These are phyloP conservation scores for Dissostichus mawsoni DNA, from an alignment of 2,113 vertebrate genomes.

Conservation along the genomic window DNA sequence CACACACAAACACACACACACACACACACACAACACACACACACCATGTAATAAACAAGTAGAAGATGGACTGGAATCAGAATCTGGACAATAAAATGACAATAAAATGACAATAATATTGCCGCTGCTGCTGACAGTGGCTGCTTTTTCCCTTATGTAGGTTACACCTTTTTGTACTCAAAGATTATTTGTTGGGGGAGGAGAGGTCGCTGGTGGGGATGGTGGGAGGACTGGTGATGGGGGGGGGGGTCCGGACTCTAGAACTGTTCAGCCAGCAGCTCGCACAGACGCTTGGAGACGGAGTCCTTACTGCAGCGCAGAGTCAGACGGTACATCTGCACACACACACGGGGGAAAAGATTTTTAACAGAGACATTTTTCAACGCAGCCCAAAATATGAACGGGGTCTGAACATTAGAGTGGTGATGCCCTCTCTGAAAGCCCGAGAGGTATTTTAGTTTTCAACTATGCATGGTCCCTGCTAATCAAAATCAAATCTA, in stretches of 20 bases:
- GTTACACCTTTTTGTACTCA: constrained; percentile 70
- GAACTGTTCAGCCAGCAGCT: constrained; percentile 91
- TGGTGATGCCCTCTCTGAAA: not conserved
- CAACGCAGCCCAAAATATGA: not conserved
- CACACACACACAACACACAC: not conserved
- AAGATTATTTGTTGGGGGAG: constrained; percentile 64
- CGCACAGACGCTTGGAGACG: constrained; percentile 90
- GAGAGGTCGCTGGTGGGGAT: constrained; percentile 66
- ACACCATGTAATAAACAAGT: too few relatives aligned
- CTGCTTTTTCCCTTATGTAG: constrained; percentile 82
- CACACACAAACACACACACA: constrained; percentile 25
- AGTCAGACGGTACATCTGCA: constrained; percentile 93
- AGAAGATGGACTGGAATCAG: constrained; percentile 65
- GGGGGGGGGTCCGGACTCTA: constrained; percentile 60
- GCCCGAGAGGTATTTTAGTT: not conserved
- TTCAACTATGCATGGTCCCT: not conserved
- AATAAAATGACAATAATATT: constrained; percentile 75
- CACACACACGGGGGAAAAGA: not conserved
- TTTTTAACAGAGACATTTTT: not conserved
- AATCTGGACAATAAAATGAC: constrained; percentile 67
- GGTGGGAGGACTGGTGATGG: constrained; percentile 53
- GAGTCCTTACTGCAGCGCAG: constrained; percentile 94
- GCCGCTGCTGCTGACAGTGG: constrained; percentile 65
- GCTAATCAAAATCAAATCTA: not conserved
- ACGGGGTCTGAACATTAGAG: too few relatives aligned